A percentile compares a stretch with the other conserved stretches of the same genome.
phyloP scores from a whole-genome alignment of 92 coral and sea anemone genomes.

The Palythoa heliodiscus region DNA sequence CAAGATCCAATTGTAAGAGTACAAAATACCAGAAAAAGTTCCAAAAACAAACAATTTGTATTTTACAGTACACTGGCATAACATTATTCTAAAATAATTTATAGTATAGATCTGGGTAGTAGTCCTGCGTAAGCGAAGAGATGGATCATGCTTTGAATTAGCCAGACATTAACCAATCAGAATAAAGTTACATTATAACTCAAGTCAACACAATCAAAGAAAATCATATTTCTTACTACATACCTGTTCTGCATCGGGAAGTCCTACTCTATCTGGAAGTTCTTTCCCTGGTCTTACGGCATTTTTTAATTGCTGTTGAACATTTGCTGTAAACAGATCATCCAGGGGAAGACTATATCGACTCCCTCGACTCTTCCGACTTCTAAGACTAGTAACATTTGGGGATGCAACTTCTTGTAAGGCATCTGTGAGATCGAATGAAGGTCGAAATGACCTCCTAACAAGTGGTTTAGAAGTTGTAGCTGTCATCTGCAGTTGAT shows the following conservation, averaged over 20 bases:
- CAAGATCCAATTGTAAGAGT: too few species aligned
- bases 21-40: too few species aligned
- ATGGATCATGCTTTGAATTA: too few species aligned
- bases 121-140: too few species aligned
- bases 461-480: conserved; percentile 23
- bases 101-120: too few species aligned
- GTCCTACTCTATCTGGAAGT: background rate
- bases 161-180: too few species aligned
- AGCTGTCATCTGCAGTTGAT: conserved; percentile 49
- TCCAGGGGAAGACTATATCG: conserved; percentile 88
- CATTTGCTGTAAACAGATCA: conserved; percentile 84
- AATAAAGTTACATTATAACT: too few species aligned
- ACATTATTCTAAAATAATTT: too few species aligned
- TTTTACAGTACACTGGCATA: too few species aligned
- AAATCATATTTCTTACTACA: background rate
- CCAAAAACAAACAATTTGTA: too few species aligned
- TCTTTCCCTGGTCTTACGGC: conserved; percentile 53
- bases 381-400: conserved; percentile 48
- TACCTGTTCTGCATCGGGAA: conserved; percentile 30
- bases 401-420: conserved; percentile 84
- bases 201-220: too few species aligned
- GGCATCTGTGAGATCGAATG: conserved; percentile 89
- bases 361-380: conserved; percentile 80
- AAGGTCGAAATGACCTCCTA: conserved; percentile 71
- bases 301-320: conserved; percentile 72